Evolutionary conservation across 2,888 invertebrate genomes (phyloP), one percentile per base, ranked within the genome.

Genomic region (Beris morrisii): DNA sequence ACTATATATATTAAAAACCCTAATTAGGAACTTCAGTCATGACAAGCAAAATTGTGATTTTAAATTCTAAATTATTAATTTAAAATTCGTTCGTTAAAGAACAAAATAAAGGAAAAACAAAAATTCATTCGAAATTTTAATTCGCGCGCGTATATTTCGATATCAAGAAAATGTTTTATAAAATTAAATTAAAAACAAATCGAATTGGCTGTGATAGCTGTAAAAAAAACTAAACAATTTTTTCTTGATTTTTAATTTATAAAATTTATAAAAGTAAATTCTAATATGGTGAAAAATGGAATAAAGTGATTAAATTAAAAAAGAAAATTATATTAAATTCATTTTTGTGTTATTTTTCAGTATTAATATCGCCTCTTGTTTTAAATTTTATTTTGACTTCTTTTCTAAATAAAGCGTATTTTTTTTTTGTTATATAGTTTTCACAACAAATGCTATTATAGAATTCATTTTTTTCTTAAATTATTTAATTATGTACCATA

Each of bases 201-300:
- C 78, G 78, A 79, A 79, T 79, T 79, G 79, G 79, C 79, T 79
- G 79, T 79, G 79, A 79, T 80, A 80, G 78, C 75, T 76, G 75
- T 75, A 74, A 75, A 73, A 72, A 71, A 72, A 69, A 71, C 50
- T 71, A 72, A 31, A 9, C n/a, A 9, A 12, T 44, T 44, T 12
- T n/a, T 44, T 44, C n/a, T 44, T 12, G 44, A 9, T 44, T 44
- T 9, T 12, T 12, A 44, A 44, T 44, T 44, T 44, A 44, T 44
- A 3, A 44, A 44, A 44, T 44, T 12, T 44, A 44, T 44, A 9
- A 22, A 64, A 64, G 66, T 50, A 12, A 54, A 64, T 77, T n/a
- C 78, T 78, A 79, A 79, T 79, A 80, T 80, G 80, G 80, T 79
- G 79, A 79, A 79, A 80, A 78, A 75, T 76, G 75, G 75, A 74